Conservation (phyloP, 2,113 vertebrate species). For the Odobenus rosmarus region DNA sequence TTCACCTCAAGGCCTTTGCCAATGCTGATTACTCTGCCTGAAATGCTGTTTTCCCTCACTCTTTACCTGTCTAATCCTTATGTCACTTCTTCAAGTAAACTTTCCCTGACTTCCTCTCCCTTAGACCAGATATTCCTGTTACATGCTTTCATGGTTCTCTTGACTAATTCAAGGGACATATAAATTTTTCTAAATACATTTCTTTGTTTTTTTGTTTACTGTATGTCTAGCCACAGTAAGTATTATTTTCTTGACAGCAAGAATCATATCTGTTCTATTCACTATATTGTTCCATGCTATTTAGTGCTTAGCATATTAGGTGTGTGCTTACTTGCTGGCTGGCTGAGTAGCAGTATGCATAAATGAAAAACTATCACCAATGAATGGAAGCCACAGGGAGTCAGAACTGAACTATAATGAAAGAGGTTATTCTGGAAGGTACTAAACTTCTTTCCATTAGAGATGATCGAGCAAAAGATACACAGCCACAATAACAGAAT, state of each 20-base stretch:
- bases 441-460: neutral
- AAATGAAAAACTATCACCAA: conserved; percentile 7
- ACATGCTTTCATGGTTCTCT: neutral
- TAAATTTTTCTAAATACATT: neutral
- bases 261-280: neutral
- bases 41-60: neutral
- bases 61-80: neutral
- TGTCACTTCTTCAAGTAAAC: neutral
- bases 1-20: neutral
- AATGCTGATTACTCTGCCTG: neutral
- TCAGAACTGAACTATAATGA: neutral
- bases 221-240: neutral
- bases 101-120: neutral
- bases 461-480: neutral
- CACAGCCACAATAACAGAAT: neutral
- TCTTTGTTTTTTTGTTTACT: conserved; percentile 6
- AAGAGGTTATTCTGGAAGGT: neutral
- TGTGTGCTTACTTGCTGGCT: neutral
- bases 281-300: neutral
- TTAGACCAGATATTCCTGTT: neutral
- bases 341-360: neutral
- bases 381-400: neutral
- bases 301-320: neutral
- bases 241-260: conserved; percentile 19
- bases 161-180: neutral